phyloP scores from a whole-genome alignment of 2,888 invertebrate genomes.

The Carabus problematicus region DNA sequence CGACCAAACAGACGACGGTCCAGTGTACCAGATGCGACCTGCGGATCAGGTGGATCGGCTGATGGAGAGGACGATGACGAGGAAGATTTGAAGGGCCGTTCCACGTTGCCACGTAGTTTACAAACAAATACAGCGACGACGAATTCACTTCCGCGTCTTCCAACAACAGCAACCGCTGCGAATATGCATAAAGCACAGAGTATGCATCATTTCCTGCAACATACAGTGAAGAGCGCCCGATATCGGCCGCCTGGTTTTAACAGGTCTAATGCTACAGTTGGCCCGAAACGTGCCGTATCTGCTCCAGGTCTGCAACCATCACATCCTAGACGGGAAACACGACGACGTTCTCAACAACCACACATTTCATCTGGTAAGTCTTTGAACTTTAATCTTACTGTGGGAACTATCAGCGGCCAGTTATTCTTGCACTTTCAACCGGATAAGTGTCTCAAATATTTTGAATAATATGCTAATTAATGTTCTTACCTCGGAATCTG shows the following conservation, averaged over 20 bases:
- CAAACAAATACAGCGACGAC: conserved; percentile 68
- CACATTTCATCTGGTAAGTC: conserved; percentile 67
- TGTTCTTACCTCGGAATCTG: too few species aligned
- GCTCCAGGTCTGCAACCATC: conserved; percentile 77
- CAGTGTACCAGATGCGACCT: conserved; percentile 66
- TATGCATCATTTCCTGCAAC: conserved; percentile 66
- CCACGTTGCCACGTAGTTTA: conserved; percentile 70
- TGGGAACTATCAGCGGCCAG: conserved; percentile 13
- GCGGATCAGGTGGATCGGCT: conserved; percentile 60
- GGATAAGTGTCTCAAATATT: too few species aligned
- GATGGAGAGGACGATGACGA: conserved; percentile 65
- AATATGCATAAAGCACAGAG: conserved; percentile 70
- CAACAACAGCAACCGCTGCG: conserved; percentile 58
- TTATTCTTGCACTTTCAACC: not conserved
- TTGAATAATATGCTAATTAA: too few species aligned
- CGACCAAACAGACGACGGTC: conserved; percentile 61
- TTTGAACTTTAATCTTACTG: conserved; percentile 23
- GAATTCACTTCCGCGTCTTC: conserved; percentile 80
- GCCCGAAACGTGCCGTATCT: conserved; percentile 76
- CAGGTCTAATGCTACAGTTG: conserved; percentile 61
- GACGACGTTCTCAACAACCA: conserved; percentile 56
- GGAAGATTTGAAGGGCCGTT: conserved; percentile 61
- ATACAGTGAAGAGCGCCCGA: conserved; percentile 82
- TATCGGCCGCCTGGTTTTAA: conserved; percentile 86
- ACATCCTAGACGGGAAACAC: conserved; percentile 66